These are phyloP conservation scores for Phrynosoma blainvillii DNA, from an alignment of 2,113 vertebrate species.

Conservation along the genomic window DNA sequence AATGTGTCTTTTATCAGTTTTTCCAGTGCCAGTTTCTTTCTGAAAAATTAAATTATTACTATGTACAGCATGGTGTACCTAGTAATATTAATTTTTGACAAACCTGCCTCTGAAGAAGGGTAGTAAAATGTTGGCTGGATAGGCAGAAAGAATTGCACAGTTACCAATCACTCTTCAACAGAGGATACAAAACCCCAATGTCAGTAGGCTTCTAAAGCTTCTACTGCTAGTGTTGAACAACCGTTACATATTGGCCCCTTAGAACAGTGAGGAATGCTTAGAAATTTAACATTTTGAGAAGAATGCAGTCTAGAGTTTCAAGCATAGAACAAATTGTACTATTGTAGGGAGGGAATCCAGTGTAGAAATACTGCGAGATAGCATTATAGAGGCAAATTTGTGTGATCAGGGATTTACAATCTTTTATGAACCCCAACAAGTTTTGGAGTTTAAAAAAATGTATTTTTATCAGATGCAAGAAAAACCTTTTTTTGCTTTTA, in stretches of 20 bases:
- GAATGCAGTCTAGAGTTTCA: not conserved
- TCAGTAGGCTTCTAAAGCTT: too few relatives aligned
- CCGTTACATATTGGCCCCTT: not conserved
- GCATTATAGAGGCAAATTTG: not conserved
- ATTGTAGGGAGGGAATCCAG: not conserved
- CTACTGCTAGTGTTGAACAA: too few relatives aligned
- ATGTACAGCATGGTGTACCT: too few relatives aligned
- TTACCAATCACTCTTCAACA: too few relatives aligned
- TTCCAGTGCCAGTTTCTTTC: too few relatives aligned
- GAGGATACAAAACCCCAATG: too few relatives aligned
- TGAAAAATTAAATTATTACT: too few relatives aligned
- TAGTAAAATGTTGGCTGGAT: too few relatives aligned
- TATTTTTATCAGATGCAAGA: constrained; percentile 11
- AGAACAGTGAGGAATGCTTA: not conserved
- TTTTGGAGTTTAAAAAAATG: constrained; percentile 32
- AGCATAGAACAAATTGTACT: not conserved
- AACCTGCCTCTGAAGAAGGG: too few relatives aligned
- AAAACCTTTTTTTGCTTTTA: not conserved
- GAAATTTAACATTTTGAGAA: not conserved
- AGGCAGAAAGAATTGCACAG: too few relatives aligned
- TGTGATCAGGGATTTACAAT: not conserved
- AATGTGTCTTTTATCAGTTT: too few relatives aligned
- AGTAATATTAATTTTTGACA: too few relatives aligned
- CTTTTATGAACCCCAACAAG: constrained; percentile 1
- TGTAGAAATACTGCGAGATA: not conserved